These are phyloP conservation scores for Dipodomys stephensi DNA, from an alignment of 2,113 vertebrate species.

Conservation along the genomic window DNA sequence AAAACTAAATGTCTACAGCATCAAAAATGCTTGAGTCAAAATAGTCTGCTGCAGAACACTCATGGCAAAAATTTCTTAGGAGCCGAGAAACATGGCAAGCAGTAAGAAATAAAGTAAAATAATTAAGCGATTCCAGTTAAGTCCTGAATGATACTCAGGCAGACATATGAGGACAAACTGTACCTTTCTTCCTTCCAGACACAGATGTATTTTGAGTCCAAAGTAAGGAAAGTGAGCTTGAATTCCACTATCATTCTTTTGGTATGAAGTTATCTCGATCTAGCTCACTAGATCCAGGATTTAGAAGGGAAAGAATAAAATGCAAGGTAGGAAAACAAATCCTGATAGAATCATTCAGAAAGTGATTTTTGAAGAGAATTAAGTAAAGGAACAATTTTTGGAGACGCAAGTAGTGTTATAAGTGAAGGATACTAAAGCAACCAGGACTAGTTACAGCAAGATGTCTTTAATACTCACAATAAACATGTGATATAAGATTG, in stretches of 20 bases:
- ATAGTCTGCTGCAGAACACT: constrained; percentile 52
- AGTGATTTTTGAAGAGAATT: neutral
- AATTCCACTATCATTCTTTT: constrained; percentile 25
- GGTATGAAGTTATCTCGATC: neutral
- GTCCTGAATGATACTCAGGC: constrained; percentile 58
- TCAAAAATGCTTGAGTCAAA: constrained; percentile 37
- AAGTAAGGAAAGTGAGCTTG: neutral
- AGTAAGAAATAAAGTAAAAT: constrained; percentile 46
- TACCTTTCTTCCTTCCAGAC: constrained; percentile 51
- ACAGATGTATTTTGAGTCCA: constrained; percentile 58
- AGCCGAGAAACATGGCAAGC: constrained; percentile 53
- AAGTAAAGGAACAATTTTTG: neutral
- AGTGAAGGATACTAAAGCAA: neutral
- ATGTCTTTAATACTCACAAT: neutral
- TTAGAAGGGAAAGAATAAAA: neutral
- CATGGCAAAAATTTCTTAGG: constrained; percentile 37
- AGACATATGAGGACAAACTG: constrained; percentile 48
- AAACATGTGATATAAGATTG: neutral
- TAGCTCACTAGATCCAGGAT: neutral
- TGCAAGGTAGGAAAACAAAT: neutral
- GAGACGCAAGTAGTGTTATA: neutral
- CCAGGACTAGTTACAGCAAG: neutral
- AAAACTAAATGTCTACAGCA: constrained; percentile 45
- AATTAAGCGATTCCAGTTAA: constrained; percentile 58
- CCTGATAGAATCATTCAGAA: neutral